Evolutionary conservation across 2,797 vertebrate genomes (phyloP), one percentile per base, ranked within the genome.

Genomic region (Syngnathus rostellatus): DNA sequence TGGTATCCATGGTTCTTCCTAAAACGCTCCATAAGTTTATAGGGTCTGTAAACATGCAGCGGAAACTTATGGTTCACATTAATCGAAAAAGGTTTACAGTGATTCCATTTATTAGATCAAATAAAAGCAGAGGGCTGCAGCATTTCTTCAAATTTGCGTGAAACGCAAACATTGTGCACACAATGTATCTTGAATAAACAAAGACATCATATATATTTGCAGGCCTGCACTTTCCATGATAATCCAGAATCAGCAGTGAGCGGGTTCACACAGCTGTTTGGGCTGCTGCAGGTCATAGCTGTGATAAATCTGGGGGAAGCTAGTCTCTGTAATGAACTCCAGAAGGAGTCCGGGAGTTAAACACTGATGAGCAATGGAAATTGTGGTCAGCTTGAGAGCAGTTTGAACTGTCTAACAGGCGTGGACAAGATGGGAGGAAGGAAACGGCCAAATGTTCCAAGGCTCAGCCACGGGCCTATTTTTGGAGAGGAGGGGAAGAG

Each of bases 291-390:
- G 83, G 86, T 87, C 84, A 80, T 72, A 75, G 77, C 58, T 62
- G 81, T 82, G 81, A 87, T 86, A 85, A 85, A 89, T 89, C 84
- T 85, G 81, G 76, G 41, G 78, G 74, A 86, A 81, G 85, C 85
- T 84, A 77, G 83, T 77, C 80, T 81, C 79, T 79, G 78, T 89
- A 87, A 89, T 89, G 75, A 79, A 87, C 80, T 87, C 88, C 87
- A 90, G 86, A 87, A 85, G 83, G 83, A 78, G 75, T 75, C 74
- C 71, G 80, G 77, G 80, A 88, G 77, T 86, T 83, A 83, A 88
- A 82, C 82, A 83, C 80, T 76, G 85, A 87, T 88, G 86, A 87
- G 85, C 88, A 87, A 90, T 90, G 86, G 85, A 88, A 89, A 88
- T 86, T 87, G 86, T 78, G 85, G 85, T 86, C 82, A 81, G 79